Percentiles rank a stretch among this genome's conserved stretches.
These are phyloP conservation scores for Cheilosia scutellata DNA, from an alignment of 2,888 invertebrate species.

Conservation along the genomic window DNA sequence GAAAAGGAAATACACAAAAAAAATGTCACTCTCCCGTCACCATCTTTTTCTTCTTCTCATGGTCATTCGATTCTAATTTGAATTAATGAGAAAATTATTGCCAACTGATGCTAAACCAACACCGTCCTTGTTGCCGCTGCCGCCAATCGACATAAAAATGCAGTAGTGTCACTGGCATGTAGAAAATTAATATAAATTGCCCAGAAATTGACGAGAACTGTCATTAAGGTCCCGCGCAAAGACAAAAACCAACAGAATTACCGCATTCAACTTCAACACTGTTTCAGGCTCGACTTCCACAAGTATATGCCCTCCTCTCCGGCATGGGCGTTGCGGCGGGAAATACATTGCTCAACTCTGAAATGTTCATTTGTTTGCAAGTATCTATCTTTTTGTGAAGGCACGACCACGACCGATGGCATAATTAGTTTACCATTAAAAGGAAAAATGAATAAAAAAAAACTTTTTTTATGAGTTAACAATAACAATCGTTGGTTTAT, in stretches of 20 bases:
- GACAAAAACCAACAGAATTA: constrained; percentile 27
- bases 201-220: constrained; percentile 66
- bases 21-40: neutral
- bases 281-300: neutral
- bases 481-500: constrained; percentile 66
- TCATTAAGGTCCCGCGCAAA: constrained; percentile 48
- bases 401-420: constrained; percentile 15
- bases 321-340: neutral
- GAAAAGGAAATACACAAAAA: neutral
- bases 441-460: neutral
- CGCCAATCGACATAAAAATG: constrained; percentile 9
- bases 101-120: constrained; percentile 57
- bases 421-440: constrained; percentile 56
- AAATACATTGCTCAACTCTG: neutral
- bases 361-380: neutral
- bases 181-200: constrained; percentile 70
- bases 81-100: constrained; percentile 75
- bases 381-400: neutral
- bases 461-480: constrained; percentile 55
- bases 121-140: constrained; percentile 1
- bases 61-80: constrained; percentile 61
- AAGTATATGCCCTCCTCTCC: neutral
- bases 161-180: constrained; percentile 55
- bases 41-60: neutral
- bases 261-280: constrained; percentile 38